phyloP scores from a whole-genome alignment of 2,797 vertebrate species.

The Okamejei kenojei region DNA sequence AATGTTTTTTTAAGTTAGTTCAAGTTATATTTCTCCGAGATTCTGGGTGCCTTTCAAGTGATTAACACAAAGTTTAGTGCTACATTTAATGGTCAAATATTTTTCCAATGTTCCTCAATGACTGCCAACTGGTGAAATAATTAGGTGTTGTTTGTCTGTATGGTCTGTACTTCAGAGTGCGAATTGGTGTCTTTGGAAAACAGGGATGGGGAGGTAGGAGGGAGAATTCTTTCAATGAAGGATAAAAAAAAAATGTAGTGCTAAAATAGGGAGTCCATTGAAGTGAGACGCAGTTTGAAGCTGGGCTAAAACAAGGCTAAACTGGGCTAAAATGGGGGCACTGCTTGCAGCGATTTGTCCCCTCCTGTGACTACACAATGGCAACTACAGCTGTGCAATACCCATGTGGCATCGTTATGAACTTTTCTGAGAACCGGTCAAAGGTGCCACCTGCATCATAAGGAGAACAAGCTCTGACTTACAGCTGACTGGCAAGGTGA shows the following conservation, averaged over 20 bases:
- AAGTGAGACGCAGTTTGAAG: neutral
- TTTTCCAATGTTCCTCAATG: too few species aligned
- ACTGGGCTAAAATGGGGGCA: neutral
- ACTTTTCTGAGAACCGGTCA: neutral
- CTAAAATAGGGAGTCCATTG: neutral
- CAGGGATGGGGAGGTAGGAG: too few species aligned
- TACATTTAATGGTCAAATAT: neutral
- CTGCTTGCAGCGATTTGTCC: neutral
- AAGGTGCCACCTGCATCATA: neutral
- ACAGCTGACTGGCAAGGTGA: neutral
- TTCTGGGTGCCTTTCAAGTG: neutral
- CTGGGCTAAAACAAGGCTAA: too few species aligned
- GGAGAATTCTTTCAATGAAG: neutral
- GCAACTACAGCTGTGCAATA: neutral
- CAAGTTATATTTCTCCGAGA: neutral
- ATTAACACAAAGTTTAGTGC: neutral
- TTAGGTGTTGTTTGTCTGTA: neutral
- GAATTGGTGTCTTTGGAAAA: neutral
- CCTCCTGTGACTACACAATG: neutral
- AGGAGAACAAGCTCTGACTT: neutral
- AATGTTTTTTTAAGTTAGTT: neutral
- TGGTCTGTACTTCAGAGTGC: neutral
- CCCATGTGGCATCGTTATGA: neutral
- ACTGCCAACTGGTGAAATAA: neutral
- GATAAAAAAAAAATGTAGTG: too few species aligned